Evolutionary conservation across 2,797 vertebrate species (phyloP), one percentile per base, ranked within the genome.

Genomic region (Lagodon rhomboides): DNA sequence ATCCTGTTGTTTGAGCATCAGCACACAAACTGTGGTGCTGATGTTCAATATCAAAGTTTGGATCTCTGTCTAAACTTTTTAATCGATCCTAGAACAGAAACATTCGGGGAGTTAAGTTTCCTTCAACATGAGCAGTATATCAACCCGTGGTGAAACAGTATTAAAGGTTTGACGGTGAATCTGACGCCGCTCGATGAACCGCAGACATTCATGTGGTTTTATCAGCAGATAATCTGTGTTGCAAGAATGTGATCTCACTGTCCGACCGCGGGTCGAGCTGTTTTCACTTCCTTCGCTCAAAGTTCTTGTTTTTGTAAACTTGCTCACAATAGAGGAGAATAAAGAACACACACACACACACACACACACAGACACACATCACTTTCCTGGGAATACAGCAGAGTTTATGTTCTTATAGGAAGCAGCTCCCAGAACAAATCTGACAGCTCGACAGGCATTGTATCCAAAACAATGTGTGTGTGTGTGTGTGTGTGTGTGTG

Each of bases 381-480:
- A 27, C 41, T 38, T 16, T n/a, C 25, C 72, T 83, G 79, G 58
- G 79, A 87, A 78, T 68, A 25, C 58, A 18, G 59, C 50, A 0
- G 27, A 84, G 85, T 90, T 89, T 84, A 85, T 66, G 47, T 46
- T 68, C 67, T 58, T 49, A 61, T 66, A 73, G 86, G 80, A 87
- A 85, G 68, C 65, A 17, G 54, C 38, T 79, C 69, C 55, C 59
- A 72, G 77, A 78, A 82, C 75, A 84, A 59, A 64, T 67, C 27
- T 38, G 53, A 83, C 68, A 78, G 67, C 34, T 76, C 3, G 15
- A 73, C 61, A 58, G 46, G 53, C 78, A 89, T 89, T 90, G 88
- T 92, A 56, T 30, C 75, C 56, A 74, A 86, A 72, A 87, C 79
- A 85, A 86, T 79, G 53, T 68, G 75, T 49, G 72, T 47, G 53